These are phyloP conservation scores for Microchrysa polita DNA, from an alignment of 2,888 invertebrate species.

Conservation along the genomic window DNA sequence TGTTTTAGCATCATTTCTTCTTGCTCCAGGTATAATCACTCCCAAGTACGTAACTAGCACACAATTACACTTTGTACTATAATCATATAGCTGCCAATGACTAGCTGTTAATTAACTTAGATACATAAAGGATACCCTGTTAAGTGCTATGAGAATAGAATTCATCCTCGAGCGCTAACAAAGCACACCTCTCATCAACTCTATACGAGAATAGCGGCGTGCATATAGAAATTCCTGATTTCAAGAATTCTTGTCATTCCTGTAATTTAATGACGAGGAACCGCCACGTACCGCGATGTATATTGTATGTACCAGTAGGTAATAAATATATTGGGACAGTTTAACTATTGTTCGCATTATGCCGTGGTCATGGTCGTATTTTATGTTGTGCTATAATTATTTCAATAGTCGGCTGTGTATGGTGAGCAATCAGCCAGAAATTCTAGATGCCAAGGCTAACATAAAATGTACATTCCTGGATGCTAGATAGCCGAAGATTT, in stretches of 20 bases:
- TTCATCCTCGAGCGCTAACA: too few species aligned
- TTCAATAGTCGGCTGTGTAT: slow-evolving; percentile 14
- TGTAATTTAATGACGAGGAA: slow-evolving; percentile 36
- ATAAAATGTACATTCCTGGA: slow-evolving; percentile 1
- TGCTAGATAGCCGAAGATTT: background rate
- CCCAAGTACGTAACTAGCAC: too few species aligned
- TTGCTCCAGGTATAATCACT: too few species aligned
- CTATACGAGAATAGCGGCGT: background rate
- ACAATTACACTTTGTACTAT: too few species aligned
- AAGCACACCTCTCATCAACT: background rate
- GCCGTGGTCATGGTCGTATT: background rate
- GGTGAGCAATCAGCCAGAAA: slow-evolving; percentile 33
- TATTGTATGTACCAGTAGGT: background rate
- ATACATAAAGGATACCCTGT: too few species aligned
- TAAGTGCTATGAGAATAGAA: too few species aligned
- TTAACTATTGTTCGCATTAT: slow-evolving; percentile 19
- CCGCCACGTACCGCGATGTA: too few species aligned
- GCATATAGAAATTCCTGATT: slow-evolving; percentile 27
- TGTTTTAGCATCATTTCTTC: too few species aligned
- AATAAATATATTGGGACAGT: background rate
- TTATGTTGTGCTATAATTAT: slow-evolving; percentile 21
- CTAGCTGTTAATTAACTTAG: too few species aligned
- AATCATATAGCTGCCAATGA: too few species aligned
- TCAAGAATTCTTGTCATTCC: slow-evolving; percentile 24
- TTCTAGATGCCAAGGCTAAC: slow-evolving; percentile 8